Base-by-base conservation (phyloP, 2,888 invertebrate genomes). In the Diploptera punctata region DNA sequence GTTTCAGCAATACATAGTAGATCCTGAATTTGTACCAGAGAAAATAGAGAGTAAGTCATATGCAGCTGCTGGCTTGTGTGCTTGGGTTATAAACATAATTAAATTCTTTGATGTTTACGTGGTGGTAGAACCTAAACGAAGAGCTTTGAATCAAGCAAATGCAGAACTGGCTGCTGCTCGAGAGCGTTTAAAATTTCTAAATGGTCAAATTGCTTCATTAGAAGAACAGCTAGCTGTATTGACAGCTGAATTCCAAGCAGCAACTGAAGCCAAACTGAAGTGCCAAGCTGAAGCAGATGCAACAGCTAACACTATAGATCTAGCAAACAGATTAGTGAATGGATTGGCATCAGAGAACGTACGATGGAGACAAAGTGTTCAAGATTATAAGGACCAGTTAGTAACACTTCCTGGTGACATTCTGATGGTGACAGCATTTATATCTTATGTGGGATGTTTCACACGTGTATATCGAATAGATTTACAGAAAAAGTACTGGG, bases 391-490 rank as follows among this genome's bases (percentile, higher is more conserved):
- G 76, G 85, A 86, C 73, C 91, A 93, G 13, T 92, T 91, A 29
- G 84, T 87, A 26, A 94, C 94, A 74, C 83, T 98, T 70, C 95
- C 97, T 0, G 98, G 98, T 0, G 97, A 98, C 79, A 91, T 96
- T 33, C 84, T 98, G 0, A 83, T 97, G 29, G 91, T 95, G 38
- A 93, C 96, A 0, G 96, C 97, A 13, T 98, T 98, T 82, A 93
- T 98, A 69, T 97, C 97, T 0, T 98, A 98, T 81, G 93, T 97
- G 33, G 98, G 98, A 1, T 96, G 96, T 80, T 98, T 98, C 82
- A 95, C 94, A 31, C 91, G 93, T 75, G 87, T 88, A 65, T 98
- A 97, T 81, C 87, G 98, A 62, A 80, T 86, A 24, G 92, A 94
- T 78, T 86, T 98, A 68, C 87, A 95, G 80, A 85, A 93, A 13